Base-by-base conservation (phyloP, 2,888 invertebrate genomes). In the Rotaria macrura region DNA sequence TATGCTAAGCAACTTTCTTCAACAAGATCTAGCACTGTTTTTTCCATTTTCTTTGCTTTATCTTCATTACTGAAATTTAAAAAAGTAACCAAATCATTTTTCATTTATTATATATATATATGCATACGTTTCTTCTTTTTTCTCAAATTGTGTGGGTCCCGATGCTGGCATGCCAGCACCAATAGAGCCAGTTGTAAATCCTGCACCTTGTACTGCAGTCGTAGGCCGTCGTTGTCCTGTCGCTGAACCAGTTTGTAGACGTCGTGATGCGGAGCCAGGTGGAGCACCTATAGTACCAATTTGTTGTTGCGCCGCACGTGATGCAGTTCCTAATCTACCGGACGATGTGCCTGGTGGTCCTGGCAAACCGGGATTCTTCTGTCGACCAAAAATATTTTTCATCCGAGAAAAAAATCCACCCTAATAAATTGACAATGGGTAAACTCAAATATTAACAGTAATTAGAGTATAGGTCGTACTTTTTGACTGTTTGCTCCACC, bases 181-280 rank as follows among this genome's bases (percentile, higher is more conserved):
- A n/a, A 38, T 17, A 29, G 52, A 91, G 84, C 93, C 93, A 3
- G 96, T 95, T 9, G 95, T 95, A 91, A 96, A 99, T 1, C 99
- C 99, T 47, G 96, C 97, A 17, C 96, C 97, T 86, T 96, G 93
- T 65, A 98, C 95, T 3, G 98, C 97, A 6, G 99, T 99, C 93
- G 98, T 96, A 0, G 99, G 98, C 86, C 99, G 89, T 40, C 91
- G 92, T 9, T 88, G 87, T 84, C 89, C 89, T 34, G 38, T 34
- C 85, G 79, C 74, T 17, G 86, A 54, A 85, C 84, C 25, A 55
- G 40, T 84, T 54, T 72, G 57, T 38, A 72, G 84, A 84, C 86
- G 57, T 34, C 84, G 57, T 54, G 87, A 85, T 25, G 87, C 79
- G 20, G 86, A 87, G 29, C 87, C 87, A 20, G 88, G 88, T 74